Base-by-base conservation (phyloP, 2,888 invertebrate genomes). In the Exephanes ischioxanthus region DNA sequence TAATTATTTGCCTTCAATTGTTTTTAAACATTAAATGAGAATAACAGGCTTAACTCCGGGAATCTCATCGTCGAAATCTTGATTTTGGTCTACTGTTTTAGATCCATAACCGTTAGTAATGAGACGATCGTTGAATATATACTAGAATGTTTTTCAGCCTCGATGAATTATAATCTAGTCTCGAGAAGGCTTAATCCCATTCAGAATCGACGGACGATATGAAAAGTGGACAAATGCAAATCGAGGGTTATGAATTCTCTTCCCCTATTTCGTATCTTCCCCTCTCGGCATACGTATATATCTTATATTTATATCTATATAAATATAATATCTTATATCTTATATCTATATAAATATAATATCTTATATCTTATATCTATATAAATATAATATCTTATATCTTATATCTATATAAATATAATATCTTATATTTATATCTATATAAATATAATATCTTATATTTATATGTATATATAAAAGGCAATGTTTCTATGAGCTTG, bases 181-280 rank as follows among this genome's bases (percentile, higher is more conserved):
- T 26, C 19, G 9, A 11, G 53, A 14, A 51, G 48, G 53, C 19
- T 6, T 53, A 26, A 30, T 73, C 37, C 63, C 22, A 75, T 75
- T 81, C 30, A 45, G 48, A 53, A 26, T 45, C 19, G 61, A 48
- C 53, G 45, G 63, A 41, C 53, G 22, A 61, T 37, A 70, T 76
- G 61, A 30, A 71, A 76, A 82, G 58, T 70, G 41, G 45, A 51
- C 37, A 11, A 70, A 63, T 63, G 71, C 76, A 61, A 70, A 51
- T 70, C 45, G 77, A 51, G 51, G 41, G 58, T 37, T 22, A 33
- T 76, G 80, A 75, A 84, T 63, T 63, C 80, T 80, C 84, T 55
- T 80, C 75, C 37, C 66, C 30, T 84, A 53, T 70, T 53, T 68
- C 26, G 73, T 72, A 73, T 51, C 58, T 83, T 75, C 14, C 58